Conservation (phyloP, 2,888 invertebrate genomes). For the Andrena marginata region DNA sequence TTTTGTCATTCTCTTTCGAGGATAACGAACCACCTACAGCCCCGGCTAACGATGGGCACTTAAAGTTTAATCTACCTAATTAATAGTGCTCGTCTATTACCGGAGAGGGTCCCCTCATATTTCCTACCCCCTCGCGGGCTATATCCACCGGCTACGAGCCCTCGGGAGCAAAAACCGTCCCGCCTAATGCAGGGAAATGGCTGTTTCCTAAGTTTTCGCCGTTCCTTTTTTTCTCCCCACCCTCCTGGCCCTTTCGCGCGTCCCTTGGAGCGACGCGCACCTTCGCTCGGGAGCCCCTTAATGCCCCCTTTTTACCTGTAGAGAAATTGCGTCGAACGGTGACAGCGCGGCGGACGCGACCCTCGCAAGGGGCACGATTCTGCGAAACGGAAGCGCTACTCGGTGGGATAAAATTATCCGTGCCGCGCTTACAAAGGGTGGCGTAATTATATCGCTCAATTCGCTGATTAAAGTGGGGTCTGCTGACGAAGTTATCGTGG, state of each 20-base stretch:
- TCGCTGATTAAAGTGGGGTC: too few species aligned
- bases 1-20: conserved; percentile 56
- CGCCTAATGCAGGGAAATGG: conserved; percentile 77
- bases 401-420: too few species aligned
- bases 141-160: conserved; percentile 65
- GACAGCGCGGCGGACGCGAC: neutral
- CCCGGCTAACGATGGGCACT: conserved; percentile 77
- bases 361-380: neutral
- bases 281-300: conserved; percentile 27
- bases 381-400: neutral
- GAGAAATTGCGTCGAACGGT: neutral
- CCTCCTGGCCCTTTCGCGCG: conserved; percentile 26
- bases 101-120: conserved; percentile 76
- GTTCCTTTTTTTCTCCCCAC: conserved; percentile 52
- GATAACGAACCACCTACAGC: conserved; percentile 71
- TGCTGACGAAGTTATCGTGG: too few species aligned
- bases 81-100: conserved; percentile 82
- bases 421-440: too few species aligned
- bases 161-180: conserved; percentile 69
- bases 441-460: too few species aligned
- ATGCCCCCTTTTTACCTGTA: conserved; percentile 7
- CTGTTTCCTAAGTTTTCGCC: conserved; percentile 77
- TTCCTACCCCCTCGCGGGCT: conserved; percentile 71
- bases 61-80: conserved; percentile 82
- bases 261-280: conserved; percentile 23